These are phyloP conservation scores for Brenthis ino DNA, from an alignment of 2,888 invertebrate genomes.

Conservation along the genomic window DNA sequence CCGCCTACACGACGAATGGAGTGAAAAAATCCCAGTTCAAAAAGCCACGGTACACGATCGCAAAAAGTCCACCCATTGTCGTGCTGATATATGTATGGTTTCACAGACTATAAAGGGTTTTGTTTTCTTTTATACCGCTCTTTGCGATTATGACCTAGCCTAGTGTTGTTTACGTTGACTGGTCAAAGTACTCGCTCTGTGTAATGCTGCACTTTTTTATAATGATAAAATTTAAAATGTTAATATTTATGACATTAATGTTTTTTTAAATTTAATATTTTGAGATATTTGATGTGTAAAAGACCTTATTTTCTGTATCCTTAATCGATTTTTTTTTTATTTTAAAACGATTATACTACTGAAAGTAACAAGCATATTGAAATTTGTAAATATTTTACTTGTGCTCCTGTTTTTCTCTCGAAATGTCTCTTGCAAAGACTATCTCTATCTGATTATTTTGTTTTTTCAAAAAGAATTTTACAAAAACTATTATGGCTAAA, in stretches of 20 bases:
- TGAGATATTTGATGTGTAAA: too few species aligned
- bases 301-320: too few species aligned
- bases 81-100: constrained; percentile 54
- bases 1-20: constrained; percentile 64
- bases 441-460: too few species aligned
- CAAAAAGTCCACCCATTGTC: constrained; percentile 70
- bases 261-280: too few species aligned
- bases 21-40: constrained; percentile 80
- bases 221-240: neutral
- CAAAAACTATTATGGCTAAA: neutral
- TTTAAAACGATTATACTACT: too few species aligned
- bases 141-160: constrained; percentile 45
- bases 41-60: constrained; percentile 64
- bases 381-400: too few species aligned
- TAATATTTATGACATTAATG: too few species aligned
- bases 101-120: constrained; percentile 44
- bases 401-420: too few species aligned
- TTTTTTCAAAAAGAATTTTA: neutral
- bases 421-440: too few species aligned
- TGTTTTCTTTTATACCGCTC: constrained; percentile 40
- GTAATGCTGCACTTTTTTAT: neutral
- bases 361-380: too few species aligned
- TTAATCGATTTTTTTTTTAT: too few species aligned
- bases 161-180: constrained; percentile 41
- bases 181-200: constrained; percentile 27